Evolutionary conservation across 2,797 vertebrate species (phyloP), one percentile per base, ranked within the genome.

Genomic region (Poecilia velifera): DNA sequence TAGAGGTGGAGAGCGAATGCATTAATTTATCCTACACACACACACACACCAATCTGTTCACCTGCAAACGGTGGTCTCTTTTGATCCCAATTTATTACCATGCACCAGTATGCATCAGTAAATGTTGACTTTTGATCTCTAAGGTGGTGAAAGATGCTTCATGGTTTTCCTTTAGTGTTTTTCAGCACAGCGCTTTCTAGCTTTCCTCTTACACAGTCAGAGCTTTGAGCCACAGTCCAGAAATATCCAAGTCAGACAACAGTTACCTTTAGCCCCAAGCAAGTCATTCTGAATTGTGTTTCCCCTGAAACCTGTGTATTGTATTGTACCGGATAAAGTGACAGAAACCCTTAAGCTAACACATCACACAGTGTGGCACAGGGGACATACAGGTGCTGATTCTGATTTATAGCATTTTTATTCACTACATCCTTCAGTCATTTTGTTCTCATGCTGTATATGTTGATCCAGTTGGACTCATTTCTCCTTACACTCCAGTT

Each of bases 281-380:
- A 71, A 70, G 83, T 84, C 77, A 76, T 70, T 86, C 7, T 74
- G 16, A 80, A 81, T 82, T 80, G 51, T 55, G 53, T 79, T 80
- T 77, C 28, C 62, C 13, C 39, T 55, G 31, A 83, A 82, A 78
- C 41, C 12, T 36, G 4, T n/a, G 31, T 83, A 53, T 78, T 84
- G 83, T 72, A 85, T 77, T 83, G 73, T 78, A 76, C 74, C 85
- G 84, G 86, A 82, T 79, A 85, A 82, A 90, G 81, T 83, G 85
- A 80, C 77, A 70, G 46, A 77, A 76, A 88, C 81, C 85, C 83
- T 20, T 73, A 62, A 87, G 88, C 81, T 75, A 77, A 53, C n/a
- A 36, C 76, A 86, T 89, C 81, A 88, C 76, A 85, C 77, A 86
- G 41, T 83, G 80, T 2, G 0, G n/a, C 77, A 87, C 76, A 73